Evolutionary conservation across 2,113 vertebrate species (phyloP), one percentile per base, ranked within the genome.

Genomic region (Bubalus kerabau): DNA sequence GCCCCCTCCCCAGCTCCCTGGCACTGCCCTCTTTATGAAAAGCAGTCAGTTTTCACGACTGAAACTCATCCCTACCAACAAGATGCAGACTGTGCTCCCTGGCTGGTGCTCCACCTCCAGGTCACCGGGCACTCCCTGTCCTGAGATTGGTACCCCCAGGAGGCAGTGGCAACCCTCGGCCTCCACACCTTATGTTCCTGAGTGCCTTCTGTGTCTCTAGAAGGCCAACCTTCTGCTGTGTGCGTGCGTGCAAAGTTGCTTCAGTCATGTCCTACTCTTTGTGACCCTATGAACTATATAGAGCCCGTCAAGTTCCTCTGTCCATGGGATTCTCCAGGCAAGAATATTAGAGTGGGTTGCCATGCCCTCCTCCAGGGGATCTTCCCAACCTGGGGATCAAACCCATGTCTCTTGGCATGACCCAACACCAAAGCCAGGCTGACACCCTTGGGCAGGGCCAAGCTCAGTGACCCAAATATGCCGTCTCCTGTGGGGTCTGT

Each of bases 401-500:
- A 74, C 36, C 11, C 11, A 43, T 43, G 36, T 74, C 71, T 74
- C 71, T 71, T 43, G 36, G 71, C 36, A 74, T 24, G 36, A 32
- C 30, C 76, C 9, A 6, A 2, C 36, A 52, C 57, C 56, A 36
- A 62, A 43, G 21, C 17, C 46, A 14, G 5, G 57, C 57, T 1
- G 74, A 48, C 30, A 23, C 32, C 16, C 32, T 12, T 26, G 46
- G 21, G 10, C 17, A 26, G 50, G 36, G 28, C 84, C 64, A 9
- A 62, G 7, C 19, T 60, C 28, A 5, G 1, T 4, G 40, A 6
- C 76, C 1, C 14, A 21, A 84, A 40, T 0, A 3, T 4, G 3
- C 8, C 71, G 0, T 26, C 85, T 46, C 17, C 14, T 3, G 0
- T 64, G 30, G 36, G 3, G 28, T 24, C 43, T 17, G 7, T 26